A percentile compares a stretch with the other conserved stretches of the same genome.
Evolutionary conservation across 2,888 invertebrate genomes (phyloP).

Genomic region (Eupithecia exiguata): DNA sequence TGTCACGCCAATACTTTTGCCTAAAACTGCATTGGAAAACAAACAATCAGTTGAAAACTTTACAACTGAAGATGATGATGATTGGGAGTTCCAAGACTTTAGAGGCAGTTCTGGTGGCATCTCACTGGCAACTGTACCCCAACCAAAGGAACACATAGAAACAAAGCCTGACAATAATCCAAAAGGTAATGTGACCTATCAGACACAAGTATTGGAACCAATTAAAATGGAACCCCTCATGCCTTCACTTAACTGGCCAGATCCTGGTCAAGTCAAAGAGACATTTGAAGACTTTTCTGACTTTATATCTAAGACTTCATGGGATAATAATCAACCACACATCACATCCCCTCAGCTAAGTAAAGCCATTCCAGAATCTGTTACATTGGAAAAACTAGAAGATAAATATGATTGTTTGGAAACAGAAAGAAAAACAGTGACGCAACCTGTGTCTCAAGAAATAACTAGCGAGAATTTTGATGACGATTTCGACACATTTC

Average conservation of each 20-base stretch:
- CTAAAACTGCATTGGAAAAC: constrained; percentile 53
- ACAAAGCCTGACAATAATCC: constrained; percentile 40
- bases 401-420: constrained; percentile 34
- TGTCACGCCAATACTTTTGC: constrained; percentile 60
- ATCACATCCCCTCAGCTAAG: constrained; percentile 31
- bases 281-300: constrained; percentile 77
- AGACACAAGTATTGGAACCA: constrained; percentile 73
- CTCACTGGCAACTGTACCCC: constrained; percentile 34
- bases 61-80: constrained; percentile 59
- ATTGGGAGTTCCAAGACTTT: constrained; percentile 79
- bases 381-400: constrained; percentile 29
- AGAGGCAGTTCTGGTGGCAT: constrained; percentile 53
- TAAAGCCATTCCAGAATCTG: constrained; percentile 28
- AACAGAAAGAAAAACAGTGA: constrained; percentile 28
- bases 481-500: constrained; percentile 79
- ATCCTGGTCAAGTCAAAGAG: constrained; percentile 78
- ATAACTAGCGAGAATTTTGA: constrained; percentile 51
- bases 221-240: constrained; percentile 72
- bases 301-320: constrained; percentile 64
- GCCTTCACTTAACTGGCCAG: constrained; percentile 80
- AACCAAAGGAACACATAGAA: constrained; percentile 40
- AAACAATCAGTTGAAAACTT: constrained; percentile 45
- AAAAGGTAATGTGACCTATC: constrained; percentile 53
- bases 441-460: constrained; percentile 16
- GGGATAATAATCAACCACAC: constrained; percentile 45